A percentile compares a stretch with the other conserved stretches of the same genome.
Conservation (phyloP, 2,113 vertebrate species). For the Falco punctatus region DNA sequence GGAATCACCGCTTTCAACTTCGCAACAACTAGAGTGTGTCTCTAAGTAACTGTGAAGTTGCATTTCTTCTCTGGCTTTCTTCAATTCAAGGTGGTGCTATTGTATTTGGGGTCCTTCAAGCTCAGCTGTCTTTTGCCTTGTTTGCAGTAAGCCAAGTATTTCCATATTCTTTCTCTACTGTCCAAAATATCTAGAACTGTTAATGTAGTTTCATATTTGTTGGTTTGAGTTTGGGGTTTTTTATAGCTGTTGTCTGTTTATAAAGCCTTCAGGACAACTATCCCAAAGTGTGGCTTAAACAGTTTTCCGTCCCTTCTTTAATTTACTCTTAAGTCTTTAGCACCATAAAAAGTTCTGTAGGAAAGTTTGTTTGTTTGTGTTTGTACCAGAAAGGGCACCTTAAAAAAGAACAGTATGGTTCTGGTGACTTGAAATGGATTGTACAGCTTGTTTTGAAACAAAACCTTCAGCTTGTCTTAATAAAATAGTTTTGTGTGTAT, state of each 20-base stretch:
- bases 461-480: background rate
- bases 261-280: background rate
- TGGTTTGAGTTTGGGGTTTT: background rate
- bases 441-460: background rate
- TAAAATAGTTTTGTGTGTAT: background rate
- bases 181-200: background rate
- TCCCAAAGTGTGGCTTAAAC: background rate
- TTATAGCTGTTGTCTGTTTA: background rate
- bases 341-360: background rate
- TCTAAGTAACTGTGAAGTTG: background rate
- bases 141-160: background rate
- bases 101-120: background rate
- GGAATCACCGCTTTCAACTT: background rate
- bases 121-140: background rate
- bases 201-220: background rate
- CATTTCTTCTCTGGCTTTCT: background rate
- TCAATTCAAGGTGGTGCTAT: background rate
- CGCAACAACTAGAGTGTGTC: background rate
- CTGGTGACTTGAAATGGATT: background rate
- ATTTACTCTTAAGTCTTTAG: background rate
- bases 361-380: no score
- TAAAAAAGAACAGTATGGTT: background rate
- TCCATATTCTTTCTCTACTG: background rate
- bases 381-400: background rate
- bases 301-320: background rate